Evolutionary conservation across 2,888 invertebrate genomes (phyloP).

Genomic region (Dryomyza anilis): DNA sequence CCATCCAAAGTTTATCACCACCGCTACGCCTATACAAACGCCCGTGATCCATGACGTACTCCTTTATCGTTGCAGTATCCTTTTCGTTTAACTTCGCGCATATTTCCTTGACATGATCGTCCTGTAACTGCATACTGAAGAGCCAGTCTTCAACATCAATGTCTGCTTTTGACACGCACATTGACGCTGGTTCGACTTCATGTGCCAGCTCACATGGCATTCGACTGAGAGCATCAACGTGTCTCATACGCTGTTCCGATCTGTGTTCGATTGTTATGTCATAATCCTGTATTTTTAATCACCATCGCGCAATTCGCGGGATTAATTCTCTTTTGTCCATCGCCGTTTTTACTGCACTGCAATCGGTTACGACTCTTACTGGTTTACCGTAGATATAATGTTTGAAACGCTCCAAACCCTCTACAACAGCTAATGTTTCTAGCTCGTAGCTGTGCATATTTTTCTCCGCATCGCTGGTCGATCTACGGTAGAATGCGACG

Average conservation of each 20-base stretch:
- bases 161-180: background rate
- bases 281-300: slow-evolving; percentile 23
- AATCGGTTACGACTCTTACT: slow-evolving; percentile 27
- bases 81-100: background rate
- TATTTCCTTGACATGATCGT: background rate
- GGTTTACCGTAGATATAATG: slow-evolving; percentile 35
- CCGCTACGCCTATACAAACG: background rate
- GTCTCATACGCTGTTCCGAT: background rate
- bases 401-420: slow-evolving; percentile 29
- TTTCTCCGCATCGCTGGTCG: slow-evolving; percentile 18
- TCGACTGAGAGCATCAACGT: background rate
- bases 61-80: background rate
- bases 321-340: slow-evolving; percentile 5
- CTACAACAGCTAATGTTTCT: slow-evolving; percentile 33
- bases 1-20: slow-evolving; percentile 27
- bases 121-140: slow-evolving; percentile 3
- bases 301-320: slow-evolving; percentile 29
- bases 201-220: background rate
- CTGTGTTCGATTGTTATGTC: background rate
- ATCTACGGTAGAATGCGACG: slow-evolving; percentile 2
- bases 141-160: background rate
- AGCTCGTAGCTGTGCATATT: slow-evolving; percentile 29
- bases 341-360: slow-evolving; percentile 26
- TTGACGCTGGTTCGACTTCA: background rate
- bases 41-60: background rate